A percentile compares a stretch with the other conserved stretches of the same genome.
phyloP scores from a whole-genome alignment of 2,888 invertebrate species.

The Caenorhabditis sp. region DNA sequence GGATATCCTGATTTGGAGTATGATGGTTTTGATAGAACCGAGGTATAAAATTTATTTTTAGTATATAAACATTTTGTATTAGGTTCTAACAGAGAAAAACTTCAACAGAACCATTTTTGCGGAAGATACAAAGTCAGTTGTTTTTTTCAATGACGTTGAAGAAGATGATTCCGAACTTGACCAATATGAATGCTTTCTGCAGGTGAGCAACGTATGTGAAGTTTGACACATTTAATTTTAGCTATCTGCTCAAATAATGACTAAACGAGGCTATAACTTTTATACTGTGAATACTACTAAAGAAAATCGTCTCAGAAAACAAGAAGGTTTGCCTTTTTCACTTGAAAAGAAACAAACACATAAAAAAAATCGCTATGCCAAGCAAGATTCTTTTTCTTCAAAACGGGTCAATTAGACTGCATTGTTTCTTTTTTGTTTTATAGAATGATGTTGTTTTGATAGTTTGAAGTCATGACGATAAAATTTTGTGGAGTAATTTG shows the following conservation, averaged over 20 bases:
- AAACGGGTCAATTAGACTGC: no score
- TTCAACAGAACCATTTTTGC: conserved; percentile 83
- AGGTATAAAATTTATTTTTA: conserved; percentile 68
- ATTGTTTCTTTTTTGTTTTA: no score
- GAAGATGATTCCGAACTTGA: conserved; percentile 82
- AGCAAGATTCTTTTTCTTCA: no score
- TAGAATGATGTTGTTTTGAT: no score
- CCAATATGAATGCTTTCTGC: conserved; percentile 83
- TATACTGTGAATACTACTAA: conserved; percentile 83
- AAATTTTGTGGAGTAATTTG: no score
- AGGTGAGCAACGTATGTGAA: conserved; percentile 67
- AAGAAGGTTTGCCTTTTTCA: conserved; percentile 77
- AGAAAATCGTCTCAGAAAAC: conserved; percentile 79
- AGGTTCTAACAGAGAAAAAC: conserved; percentile 82
- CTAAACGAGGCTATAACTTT: conserved; percentile 83
- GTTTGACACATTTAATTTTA: conserved; percentile 45
- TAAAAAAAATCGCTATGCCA: not conserved
- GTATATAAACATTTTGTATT: not conserved
- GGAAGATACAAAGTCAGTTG: conserved; percentile 82
- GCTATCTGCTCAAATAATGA: conserved; percentile 83
- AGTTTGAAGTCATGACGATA: no score
- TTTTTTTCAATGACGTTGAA: conserved; percentile 83
- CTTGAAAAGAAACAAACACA: not conserved
- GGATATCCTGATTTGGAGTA: conserved; percentile 83
- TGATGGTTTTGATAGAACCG: conserved; percentile 82